These are phyloP conservation scores for Lordiphosa andalusiaca DNA, from an alignment of 2,888 invertebrate species.

Conservation along the genomic window DNA sequence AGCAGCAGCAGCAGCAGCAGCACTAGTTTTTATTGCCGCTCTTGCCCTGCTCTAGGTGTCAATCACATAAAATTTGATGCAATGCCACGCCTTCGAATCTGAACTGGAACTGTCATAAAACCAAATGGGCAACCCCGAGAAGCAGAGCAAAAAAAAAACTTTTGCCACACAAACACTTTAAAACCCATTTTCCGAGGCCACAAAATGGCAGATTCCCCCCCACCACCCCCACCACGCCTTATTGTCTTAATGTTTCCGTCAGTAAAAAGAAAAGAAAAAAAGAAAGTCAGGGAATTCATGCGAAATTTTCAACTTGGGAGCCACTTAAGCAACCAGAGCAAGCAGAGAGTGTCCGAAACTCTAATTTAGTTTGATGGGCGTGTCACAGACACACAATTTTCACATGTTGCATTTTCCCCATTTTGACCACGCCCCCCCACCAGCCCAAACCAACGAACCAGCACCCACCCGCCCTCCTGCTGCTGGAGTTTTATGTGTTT, in stretches of 20 bases:
- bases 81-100: constrained; percentile 28
- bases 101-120: constrained; percentile 49
- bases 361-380: constrained; percentile 74
- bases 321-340: constrained; percentile 21
- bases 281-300: constrained; percentile 59
- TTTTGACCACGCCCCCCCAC: constrained; percentile 17
- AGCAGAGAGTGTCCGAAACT: constrained; percentile 23
- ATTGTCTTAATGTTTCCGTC: constrained; percentile 37
- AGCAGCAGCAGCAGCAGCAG: too few species aligned
- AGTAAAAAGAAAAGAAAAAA: not conserved
- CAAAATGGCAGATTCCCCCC: constrained; percentile 38
- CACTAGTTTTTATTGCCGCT: constrained; percentile 4
- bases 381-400: constrained; percentile 53
- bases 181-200: constrained; percentile 50
- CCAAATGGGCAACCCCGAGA: constrained; percentile 28
- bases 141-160: constrained; percentile 12
- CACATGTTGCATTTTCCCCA: constrained; percentile 58
- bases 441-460: not conserved
- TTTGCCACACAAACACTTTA: constrained; percentile 46
- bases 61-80: constrained; percentile 20
- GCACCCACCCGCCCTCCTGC: constrained; percentile 36
- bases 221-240: constrained; percentile 1
- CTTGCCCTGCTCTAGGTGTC: not conserved
- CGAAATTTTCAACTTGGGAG: constrained; percentile 41
- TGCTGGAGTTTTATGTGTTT: constrained; percentile 69